Evolutionary conservation across 2,888 invertebrate species (phyloP).

Genomic region (Pammene fasciana): DNA sequence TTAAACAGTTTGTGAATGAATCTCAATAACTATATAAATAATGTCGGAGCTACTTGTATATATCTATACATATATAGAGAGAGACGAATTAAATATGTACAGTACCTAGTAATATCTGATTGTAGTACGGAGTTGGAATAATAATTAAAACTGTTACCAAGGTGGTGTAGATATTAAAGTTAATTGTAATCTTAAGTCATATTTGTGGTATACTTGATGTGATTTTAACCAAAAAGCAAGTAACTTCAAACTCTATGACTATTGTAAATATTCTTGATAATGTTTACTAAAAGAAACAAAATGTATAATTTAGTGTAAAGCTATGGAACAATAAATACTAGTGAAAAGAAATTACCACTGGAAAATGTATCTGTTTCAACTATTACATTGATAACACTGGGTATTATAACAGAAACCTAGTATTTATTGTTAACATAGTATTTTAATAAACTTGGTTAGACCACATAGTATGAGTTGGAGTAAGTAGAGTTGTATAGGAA

Average conservation of each 20-base stretch:
- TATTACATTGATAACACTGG: no score
- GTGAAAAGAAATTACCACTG: background rate
- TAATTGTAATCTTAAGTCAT: slow-evolving; percentile 59
- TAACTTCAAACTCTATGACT: slow-evolving; percentile 55
- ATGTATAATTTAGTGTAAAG: slow-evolving; percentile 16
- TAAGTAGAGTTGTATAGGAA: slow-evolving; percentile 46
- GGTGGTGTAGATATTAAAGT: slow-evolving; percentile 64
- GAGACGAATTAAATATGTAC: slow-evolving; percentile 47
- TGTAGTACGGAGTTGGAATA: slow-evolving; percentile 30
- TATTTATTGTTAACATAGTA: slow-evolving; percentile 15
- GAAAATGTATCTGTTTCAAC: background rate
- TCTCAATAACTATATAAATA: slow-evolving; percentile 25
- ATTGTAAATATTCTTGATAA: slow-evolving; percentile 37
- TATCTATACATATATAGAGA: slow-evolving; percentile 30
- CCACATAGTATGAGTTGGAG: slow-evolving; percentile 30
- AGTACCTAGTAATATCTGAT: slow-evolving; percentile 46
- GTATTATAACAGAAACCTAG: background rate
- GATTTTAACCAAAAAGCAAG: slow-evolving; percentile 80
- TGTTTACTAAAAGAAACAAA: slow-evolving; percentile 19
- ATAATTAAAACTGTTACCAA: slow-evolving; percentile 47
- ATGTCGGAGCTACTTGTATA: slow-evolving; percentile 29
- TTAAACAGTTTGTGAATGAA: slow-evolving; percentile 36
- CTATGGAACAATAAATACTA: slow-evolving; percentile 9
- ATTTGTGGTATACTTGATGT: slow-evolving; percentile 78
- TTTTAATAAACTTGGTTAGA: slow-evolving; percentile 33